Conservation (phyloP, 2,113 vertebrate genomes). For the Erinaceus europaeus region DNA sequence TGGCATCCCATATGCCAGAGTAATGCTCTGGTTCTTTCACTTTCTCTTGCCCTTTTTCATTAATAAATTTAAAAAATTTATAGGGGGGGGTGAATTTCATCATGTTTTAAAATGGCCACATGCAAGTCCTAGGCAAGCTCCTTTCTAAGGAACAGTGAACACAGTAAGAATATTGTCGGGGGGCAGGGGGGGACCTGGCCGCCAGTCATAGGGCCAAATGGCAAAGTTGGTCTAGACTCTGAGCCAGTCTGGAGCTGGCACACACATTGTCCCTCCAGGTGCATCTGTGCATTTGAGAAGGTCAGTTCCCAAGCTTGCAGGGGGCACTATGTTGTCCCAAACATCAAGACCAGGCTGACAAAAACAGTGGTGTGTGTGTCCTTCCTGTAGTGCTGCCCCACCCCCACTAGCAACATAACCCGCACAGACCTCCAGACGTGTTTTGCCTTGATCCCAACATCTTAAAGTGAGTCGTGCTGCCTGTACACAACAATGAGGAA, state of each 20-base stretch:
- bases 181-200: not conserved
- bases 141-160: accelerated
- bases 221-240: not conserved
- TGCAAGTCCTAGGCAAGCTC: not conserved
- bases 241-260: not conserved
- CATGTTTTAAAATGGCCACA: not conserved
- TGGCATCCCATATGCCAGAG: no score
- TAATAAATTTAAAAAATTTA: no score
- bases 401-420: not conserved
- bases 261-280: accelerated
- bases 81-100: no score
- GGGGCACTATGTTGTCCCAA: slow-evolving; percentile 26
- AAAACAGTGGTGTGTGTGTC: not conserved
- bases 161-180: not conserved
- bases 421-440: no score
- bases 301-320: slow-evolving; percentile 8
- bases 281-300: slow-evolving; percentile 27
- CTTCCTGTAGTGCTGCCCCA: not conserved
- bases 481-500: not conserved
- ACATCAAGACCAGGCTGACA: no score
- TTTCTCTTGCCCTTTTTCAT: no score
- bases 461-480: not conserved
- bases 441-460: no score
- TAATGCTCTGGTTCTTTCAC: no score
- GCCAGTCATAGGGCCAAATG: no score